Evolutionary conservation across 2,888 invertebrate genomes (phyloP).

Genomic region (Pachydiplax longipennis): DNA sequence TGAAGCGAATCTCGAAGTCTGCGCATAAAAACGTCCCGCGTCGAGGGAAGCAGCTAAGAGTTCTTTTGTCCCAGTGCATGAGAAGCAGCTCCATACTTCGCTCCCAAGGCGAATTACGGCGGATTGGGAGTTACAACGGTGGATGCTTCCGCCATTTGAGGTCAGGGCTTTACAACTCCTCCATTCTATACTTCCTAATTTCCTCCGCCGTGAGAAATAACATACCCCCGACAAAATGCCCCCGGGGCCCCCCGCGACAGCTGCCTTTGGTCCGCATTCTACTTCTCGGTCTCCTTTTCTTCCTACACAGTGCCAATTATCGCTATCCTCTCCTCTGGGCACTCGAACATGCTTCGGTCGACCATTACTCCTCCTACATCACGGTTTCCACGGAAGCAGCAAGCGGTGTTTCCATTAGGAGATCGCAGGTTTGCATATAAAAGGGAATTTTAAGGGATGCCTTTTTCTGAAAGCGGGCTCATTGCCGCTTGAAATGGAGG

Average conservation of each 20-base stretch:
- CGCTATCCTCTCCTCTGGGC: background rate
- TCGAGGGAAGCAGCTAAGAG: background rate
- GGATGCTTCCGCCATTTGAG: background rate
- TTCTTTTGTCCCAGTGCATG: background rate
- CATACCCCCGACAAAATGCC: background rate
- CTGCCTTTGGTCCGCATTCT: background rate
- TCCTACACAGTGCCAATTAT: background rate
- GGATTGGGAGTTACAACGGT: background rate
- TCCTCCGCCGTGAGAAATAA: background rate
- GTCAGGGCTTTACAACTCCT: background rate
- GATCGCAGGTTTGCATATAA: too few species aligned
- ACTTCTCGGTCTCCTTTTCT: background rate
- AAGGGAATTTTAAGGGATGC: too few species aligned
- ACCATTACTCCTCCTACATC: background rate
- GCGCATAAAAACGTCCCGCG: background rate
- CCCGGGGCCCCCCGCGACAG: background rate
- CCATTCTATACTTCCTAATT: background rate
- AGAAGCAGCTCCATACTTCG: background rate
- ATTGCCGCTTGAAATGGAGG: too few species aligned
- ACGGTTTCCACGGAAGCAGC: background rate
- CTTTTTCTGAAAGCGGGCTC: too few species aligned
- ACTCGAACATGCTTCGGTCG: constrained; percentile 12
- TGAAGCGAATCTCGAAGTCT: background rate
- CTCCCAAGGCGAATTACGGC: background rate
- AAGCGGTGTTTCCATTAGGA: background rate